These are phyloP conservation scores for Heloderma charlesbogerti DNA, from an alignment of 2,113 vertebrate species.

Conservation along the genomic window DNA sequence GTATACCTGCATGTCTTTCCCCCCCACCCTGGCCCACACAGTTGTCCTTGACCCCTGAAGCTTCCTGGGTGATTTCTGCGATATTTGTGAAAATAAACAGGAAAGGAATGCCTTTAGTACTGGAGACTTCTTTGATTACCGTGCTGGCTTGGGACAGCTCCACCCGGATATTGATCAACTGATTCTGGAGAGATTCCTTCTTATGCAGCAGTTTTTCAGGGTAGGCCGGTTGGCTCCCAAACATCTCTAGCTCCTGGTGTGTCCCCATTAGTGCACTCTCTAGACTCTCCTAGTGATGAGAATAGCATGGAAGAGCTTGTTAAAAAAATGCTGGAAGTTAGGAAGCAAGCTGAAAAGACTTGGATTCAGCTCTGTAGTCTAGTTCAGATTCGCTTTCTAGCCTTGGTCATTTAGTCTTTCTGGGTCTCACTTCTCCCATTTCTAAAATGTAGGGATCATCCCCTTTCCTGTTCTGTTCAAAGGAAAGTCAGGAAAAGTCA, in stretches of 20 bases:
- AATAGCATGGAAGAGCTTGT: neutral
- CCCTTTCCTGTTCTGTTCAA: neutral
- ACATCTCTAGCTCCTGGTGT: constrained; percentile 95
- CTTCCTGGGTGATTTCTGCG: neutral
- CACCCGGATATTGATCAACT: constrained; percentile 94
- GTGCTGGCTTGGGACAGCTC: constrained; percentile 95
- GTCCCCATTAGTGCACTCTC: constrained; percentile 94
- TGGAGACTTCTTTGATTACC: constrained; percentile 70
- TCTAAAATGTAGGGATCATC: neutral
- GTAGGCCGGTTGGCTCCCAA: constrained; percentile 84
- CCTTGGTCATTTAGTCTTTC: neutral
- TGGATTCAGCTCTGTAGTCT: neutral
- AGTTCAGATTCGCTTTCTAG: neutral
- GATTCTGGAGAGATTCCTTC: constrained; percentile 94
- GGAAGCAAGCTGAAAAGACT: neutral
- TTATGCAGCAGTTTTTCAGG: constrained; percentile 90
- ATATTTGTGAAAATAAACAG: neutral
- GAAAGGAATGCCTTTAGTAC: neutral
- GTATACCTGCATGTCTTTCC: neutral
- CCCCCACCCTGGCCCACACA: too few species aligned
- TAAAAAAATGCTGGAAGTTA: neutral
- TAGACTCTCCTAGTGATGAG: constrained; percentile 84
- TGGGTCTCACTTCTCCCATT: neutral
- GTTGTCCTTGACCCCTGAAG: neutral
- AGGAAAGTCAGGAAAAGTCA: neutral